Evolutionary conservation across 2,888 invertebrate genomes (phyloP), one percentile per base, ranked within the genome.

Genomic region (Teinopalpus imperialis): DNA sequence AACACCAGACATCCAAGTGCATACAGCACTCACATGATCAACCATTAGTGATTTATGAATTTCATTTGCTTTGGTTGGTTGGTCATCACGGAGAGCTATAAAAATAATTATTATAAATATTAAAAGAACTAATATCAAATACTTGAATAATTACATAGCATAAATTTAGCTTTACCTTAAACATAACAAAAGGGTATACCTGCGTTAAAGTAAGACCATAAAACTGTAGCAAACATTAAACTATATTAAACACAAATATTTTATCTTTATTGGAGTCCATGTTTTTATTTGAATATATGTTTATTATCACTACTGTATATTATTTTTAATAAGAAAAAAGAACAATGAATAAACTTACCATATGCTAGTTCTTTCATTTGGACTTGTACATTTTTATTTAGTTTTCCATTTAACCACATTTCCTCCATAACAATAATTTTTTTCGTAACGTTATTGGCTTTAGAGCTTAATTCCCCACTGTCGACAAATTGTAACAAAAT

Each of bases 1-100:
- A 16, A 92, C 80, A 27, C 90, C 91, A 0, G 91, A 88, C 89
- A 92, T 92, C 92, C 92, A 92, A 1, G 79, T 77, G 34, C 90
- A 89, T 0, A 92, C 92, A 4, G 81, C 63, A 48, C 88, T 81
- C 0, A 91, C 89, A 74, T 92, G 81, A 49, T 91, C 90, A 53
- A 91, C 90, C 91, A 92, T 91, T 9, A 92, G 66, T 0, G 83
- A 78, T 59, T 90, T 73, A 54, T 92, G 92, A 35, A 92, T 81
- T 44, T 90, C 85, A 70, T 92, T 90, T 14, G 92, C 92, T 65
- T 70, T 74, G 7, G 69, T 76, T 1, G 83, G 79, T 31, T 88
- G 70, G 29, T 89, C 80, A 39, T 81, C 77, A 61, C 67, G 69
- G 20, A 92, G 69, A 40, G 91, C 92, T 92, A 68, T 23, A 81